These are phyloP conservation scores for Heteromyza rotundicornis DNA, from an alignment of 2,888 invertebrate genomes.

Conservation along the genomic window DNA sequence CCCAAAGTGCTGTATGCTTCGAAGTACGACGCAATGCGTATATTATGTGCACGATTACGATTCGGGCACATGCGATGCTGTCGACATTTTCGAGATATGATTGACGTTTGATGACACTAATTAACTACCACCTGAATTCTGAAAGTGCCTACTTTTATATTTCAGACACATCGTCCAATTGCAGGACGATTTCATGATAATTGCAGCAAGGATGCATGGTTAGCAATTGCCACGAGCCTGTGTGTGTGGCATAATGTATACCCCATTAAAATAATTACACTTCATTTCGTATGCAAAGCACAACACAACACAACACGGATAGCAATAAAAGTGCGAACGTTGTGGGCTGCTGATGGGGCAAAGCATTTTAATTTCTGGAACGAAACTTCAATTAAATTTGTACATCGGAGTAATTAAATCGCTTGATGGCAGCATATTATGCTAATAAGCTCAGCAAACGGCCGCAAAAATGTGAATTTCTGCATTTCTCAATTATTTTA, in stretches of 20 bases:
- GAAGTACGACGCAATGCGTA: not conserved
- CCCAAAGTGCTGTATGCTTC: not conserved
- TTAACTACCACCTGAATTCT: not conserved
- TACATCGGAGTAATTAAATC: too few species aligned
- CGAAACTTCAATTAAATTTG: too few species aligned
- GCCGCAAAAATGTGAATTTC: too few species aligned
- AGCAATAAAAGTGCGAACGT: too few species aligned
- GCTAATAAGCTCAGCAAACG: too few species aligned
- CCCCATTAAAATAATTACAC: not conserved
- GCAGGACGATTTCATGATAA: not conserved
- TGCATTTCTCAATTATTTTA: too few species aligned
- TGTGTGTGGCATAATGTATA: not conserved
- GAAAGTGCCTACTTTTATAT: not conserved
- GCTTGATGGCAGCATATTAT: too few species aligned
- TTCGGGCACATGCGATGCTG: not conserved
- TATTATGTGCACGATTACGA: not conserved
- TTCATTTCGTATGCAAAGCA: not conserved
- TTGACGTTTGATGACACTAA: constrained; percentile 1
- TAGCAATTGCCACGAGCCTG: too few species aligned
- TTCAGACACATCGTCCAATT: not conserved
- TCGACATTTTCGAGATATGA: not conserved
- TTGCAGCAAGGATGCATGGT: too few species aligned
- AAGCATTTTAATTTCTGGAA: too few species aligned
- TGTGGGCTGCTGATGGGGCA: not conserved
- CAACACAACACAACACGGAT: too few species aligned